Percentiles rank a stretch among this genome's conserved stretches.
Evolutionary conservation across 2,888 invertebrate genomes (phyloP).

Genomic region (Neria commutata): DNA sequence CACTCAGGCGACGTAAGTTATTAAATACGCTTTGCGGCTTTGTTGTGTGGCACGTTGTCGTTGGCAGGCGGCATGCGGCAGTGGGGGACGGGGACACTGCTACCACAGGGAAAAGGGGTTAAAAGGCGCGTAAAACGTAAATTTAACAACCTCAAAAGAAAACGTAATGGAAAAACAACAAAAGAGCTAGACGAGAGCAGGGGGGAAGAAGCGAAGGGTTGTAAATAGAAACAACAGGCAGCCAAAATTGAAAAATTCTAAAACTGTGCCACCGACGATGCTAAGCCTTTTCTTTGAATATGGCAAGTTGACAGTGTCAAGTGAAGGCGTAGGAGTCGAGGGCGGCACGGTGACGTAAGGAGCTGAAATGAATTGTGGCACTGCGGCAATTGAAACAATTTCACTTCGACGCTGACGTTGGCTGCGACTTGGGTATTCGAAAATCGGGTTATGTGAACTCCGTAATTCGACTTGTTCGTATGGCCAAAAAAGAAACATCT

Average conservation of each 20-base stretch:
- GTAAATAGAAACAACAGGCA: not conserved
- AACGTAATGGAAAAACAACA: too few relatives aligned
- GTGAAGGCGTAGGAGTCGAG: too few relatives aligned
- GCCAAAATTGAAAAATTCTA: too few relatives aligned
- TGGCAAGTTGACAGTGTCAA: not conserved
- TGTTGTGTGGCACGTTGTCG: not conserved
- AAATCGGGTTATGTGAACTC: too few relatives aligned
- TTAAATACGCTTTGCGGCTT: not conserved
- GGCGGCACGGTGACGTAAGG: not conserved
- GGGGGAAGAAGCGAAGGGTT: not conserved
- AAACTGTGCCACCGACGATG: too few relatives aligned
- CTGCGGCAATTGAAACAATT: not conserved
- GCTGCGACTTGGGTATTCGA: too few relatives aligned
- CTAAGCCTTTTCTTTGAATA: not conserved
- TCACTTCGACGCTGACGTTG: too few relatives aligned
- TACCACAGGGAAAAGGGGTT: not conserved
- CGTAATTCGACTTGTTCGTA: too few relatives aligned
- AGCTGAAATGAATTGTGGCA: not conserved
- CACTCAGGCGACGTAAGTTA: not conserved
- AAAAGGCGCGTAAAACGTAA: not conserved
- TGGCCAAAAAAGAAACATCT: too few relatives aligned
- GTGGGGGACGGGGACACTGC: not conserved
- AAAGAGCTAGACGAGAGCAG: not conserved
- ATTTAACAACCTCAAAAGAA: too few relatives aligned
- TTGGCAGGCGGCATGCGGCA: too few relatives aligned